Percentiles rank a stretch among this genome's conserved stretches.
Conservation (phyloP, 2,888 invertebrate genomes). For the Cylloceria caligata region DNA sequence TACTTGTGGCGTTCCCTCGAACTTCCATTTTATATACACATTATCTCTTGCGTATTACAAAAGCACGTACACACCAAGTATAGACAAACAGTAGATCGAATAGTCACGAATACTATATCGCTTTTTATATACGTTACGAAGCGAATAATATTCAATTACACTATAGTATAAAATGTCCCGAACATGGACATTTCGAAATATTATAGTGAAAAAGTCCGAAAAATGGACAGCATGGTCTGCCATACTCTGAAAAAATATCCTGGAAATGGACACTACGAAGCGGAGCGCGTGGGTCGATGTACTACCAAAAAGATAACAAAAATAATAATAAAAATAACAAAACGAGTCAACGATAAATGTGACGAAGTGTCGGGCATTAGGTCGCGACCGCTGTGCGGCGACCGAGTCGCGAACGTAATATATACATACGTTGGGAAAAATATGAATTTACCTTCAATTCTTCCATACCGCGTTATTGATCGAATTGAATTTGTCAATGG, state of each 20-base stretch:
- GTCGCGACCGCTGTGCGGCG: slow-evolving; percentile 35
- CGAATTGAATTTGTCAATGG: slow-evolving; percentile 31
- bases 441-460: slow-evolving; percentile 39
- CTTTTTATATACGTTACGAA: slow-evolving; percentile 11
- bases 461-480: slow-evolving; percentile 32
- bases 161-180: slow-evolving; percentile 11
- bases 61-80: slow-evolving; percentile 9
- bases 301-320: slow-evolving; percentile 58
- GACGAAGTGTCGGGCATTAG: slow-evolving; percentile 64
- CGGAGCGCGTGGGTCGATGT: slow-evolving; percentile 31
- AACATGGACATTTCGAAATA: slow-evolving; percentile 31
- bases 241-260: slow-evolving; percentile 22
- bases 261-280: slow-evolving; percentile 21
- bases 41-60: slow-evolving; percentile 26
- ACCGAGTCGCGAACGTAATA: slow-evolving; percentile 30
- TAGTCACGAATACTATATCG: slow-evolving; percentile 7
- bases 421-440: slow-evolving; percentile 65
- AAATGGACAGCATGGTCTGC: neutral
- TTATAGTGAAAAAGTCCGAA: slow-evolving; percentile 5
- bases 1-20: slow-evolving; percentile 73
- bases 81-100: slow-evolving; percentile 21
- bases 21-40: slow-evolving; percentile 46
- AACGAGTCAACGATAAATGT: slow-evolving; percentile 52
- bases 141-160: slow-evolving; percentile 25
- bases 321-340: slow-evolving; percentile 28